Base-by-base conservation (phyloP, 2,113 vertebrate species). In the Rhadina sibilatrix region DNA sequence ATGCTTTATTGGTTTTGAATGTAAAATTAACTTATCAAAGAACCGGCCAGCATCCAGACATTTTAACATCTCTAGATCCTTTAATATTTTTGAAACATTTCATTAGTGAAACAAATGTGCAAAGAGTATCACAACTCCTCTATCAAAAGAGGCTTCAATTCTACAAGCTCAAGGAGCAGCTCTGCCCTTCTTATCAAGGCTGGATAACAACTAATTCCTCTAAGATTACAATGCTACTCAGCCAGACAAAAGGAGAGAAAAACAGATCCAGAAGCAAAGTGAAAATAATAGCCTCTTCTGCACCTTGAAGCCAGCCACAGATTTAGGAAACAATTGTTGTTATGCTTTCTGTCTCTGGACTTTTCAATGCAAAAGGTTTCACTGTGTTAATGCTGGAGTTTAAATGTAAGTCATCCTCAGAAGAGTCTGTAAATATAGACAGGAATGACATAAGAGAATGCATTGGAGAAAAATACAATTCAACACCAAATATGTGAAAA, bases 1-100 rank as follows among this genome's bases (percentile, higher is more conserved):
- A 42, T 27, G 64, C 19, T 63, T 84, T 88, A 79, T 95, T 93
- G 65, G 93, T 87, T 93, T 88, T 93, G 90, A 96, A 96, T 96
- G 76, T 59, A 87, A 91, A 98, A 95, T 97, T 89, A 96, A 87
- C 70, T 95, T 94, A 50, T 42, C 91, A 87, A 80, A 97, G 84
- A 75, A 30, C 47, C 94, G 87, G 42, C 28, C 66, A 60, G 56
- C 19, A 19, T n/a, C 65, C 72, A 90, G 85, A 20, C 44, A 38
- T 77, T 96, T 92, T 38, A 82, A 90, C 81, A 57, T 69, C 66
- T 75, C 87, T 57, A 80, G 80, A 61, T 92, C 31, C 70, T 83
- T 42, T 83, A 80, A 70, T 63, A 84, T 76, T 82, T 94, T 94
- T 84, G 9, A 79, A 87, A 70, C 30, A 47, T 77, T 90, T 82